A percentile compares a stretch with the other conserved stretches of the same genome.
Evolutionary conservation across 2,113 vertebrate species (phyloP).

Genomic region (Siniperca knerii): DNA sequence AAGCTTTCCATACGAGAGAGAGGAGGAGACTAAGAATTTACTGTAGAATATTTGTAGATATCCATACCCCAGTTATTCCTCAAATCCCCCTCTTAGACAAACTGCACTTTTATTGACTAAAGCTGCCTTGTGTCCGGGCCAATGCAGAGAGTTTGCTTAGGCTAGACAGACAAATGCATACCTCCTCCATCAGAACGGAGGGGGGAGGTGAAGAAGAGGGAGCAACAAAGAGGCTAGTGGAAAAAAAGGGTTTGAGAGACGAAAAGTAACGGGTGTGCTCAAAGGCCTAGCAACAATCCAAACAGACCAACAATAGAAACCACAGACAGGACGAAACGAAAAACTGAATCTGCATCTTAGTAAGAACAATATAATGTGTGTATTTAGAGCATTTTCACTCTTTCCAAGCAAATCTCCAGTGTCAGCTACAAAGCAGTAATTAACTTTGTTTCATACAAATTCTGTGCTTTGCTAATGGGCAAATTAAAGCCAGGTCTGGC

Average conservation of each 20-base stretch:
- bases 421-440: constrained; percentile 44
- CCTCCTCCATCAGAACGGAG: constrained; percentile 37
- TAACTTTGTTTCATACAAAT: constrained; percentile 52
- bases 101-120: constrained; percentile 58
- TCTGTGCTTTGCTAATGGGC: constrained; percentile 41
- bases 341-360: neutral
- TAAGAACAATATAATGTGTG: constrained; percentile 10
- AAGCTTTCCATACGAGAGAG: constrained; percentile 55
- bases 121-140: constrained; percentile 43
- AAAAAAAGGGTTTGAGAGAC: constrained; percentile 63
- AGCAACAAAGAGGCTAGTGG: constrained; percentile 51
- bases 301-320: constrained; percentile 76
- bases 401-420: constrained; percentile 24
- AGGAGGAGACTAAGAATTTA: constrained; percentile 56
- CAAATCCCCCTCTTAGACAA: constrained; percentile 64
- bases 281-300: constrained; percentile 82
- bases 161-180: constrained; percentile 71
- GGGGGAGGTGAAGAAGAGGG: constrained; percentile 60
- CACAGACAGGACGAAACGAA: constrained; percentile 12
- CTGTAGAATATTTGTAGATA: constrained; percentile 68
- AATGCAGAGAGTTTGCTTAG: constrained; percentile 25
- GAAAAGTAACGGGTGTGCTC: constrained; percentile 53
- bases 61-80: constrained; percentile 73
- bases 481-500: constrained; percentile 63
- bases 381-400: constrained; percentile 10